Conservation (phyloP, 2,888 invertebrate species). For the Helobdella robusta region DNA sequence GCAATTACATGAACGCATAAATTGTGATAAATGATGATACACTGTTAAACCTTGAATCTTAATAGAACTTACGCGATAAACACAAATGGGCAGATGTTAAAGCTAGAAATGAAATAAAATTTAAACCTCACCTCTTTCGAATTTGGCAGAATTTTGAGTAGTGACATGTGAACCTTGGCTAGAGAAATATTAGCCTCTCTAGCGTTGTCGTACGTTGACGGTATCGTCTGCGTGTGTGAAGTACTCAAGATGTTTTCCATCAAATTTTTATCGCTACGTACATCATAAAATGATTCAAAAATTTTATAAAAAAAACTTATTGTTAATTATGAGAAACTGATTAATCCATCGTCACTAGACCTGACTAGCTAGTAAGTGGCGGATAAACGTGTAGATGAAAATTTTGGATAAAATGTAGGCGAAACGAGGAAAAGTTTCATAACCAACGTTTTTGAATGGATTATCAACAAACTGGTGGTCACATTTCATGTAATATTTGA, state of each 20-base stretch:
- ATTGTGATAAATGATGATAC: too few species aligned
- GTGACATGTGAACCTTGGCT: not conserved
- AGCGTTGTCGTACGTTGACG: constrained; percentile 25
- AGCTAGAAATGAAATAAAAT: not conserved
- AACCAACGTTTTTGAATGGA: constrained; percentile 23
- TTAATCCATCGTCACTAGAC: not conserved
- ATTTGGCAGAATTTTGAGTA: constrained; percentile 9
- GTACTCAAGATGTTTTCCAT: not conserved
- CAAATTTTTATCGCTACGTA: too few species aligned
- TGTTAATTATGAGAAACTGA: not conserved
- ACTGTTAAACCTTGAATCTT: too few species aligned
- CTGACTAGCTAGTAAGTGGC: not conserved
- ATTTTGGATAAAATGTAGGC: too few species aligned
- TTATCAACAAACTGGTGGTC: constrained; percentile 9
- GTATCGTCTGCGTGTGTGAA: constrained; percentile 19
- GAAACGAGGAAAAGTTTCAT: too few species aligned
- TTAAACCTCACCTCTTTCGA: constrained; percentile 14
- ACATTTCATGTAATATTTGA: constrained; percentile 26
- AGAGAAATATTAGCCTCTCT: constrained; percentile 26
- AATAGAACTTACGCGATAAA: too few species aligned
- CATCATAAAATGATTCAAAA: too few species aligned
- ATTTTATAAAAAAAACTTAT: too few species aligned
- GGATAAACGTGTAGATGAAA: not conserved
- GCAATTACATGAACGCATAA: too few species aligned
- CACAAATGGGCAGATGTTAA: too few species aligned